Evolutionary conservation across 1,140 invertebrate species (phyloP), one percentile per base, ranked within the genome.

Genomic region (Scaptomyza hsui): DNA sequence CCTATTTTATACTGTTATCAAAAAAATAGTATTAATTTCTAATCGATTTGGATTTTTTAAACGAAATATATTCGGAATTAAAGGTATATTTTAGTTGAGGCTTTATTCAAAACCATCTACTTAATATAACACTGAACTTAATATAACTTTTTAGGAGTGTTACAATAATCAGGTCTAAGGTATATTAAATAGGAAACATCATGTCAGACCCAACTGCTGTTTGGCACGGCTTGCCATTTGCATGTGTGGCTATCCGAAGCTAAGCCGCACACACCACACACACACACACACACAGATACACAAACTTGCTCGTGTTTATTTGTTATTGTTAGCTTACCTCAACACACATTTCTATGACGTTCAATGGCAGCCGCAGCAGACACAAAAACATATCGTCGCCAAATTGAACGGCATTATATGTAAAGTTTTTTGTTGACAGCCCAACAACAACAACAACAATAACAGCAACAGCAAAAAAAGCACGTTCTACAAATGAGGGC

Each of bases 301-400:
- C 7, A n/a, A 32, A 41, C 32, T 21, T 44, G 57, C 62, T 39
- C 21, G 42, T 83, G 76, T 81, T 86, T 88, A 88, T 88, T 86
- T 86, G 82, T 81, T 88, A 88, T 88, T 86, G 81, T 88, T 88
- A 78, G 74, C 77, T 88, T 75, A 78, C 82, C 81, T 81, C 81
- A 86, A 86, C 26, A 88, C 74, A 81, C 82, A 74, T 60, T 77
- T 78, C 75, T 85, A 83, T 85, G 70, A 78, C 78, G 88, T 81
- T 71, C 75, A 85, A 82, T 74, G 78, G 71, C 76, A 78, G 61
- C 41, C 29, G 52, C 48, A 60, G 39, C 29, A 37, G 47, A 29
- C 44, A 47, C 13, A 16, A 47, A 16, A n/a, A 16, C n/a, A 41
- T 21, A 42, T 21, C 24, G 13, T 57, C 73, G 51, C 57, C 41